Conservation (phyloP, 1,140 invertebrate species). For the Ridgeia piscesae region DNA sequence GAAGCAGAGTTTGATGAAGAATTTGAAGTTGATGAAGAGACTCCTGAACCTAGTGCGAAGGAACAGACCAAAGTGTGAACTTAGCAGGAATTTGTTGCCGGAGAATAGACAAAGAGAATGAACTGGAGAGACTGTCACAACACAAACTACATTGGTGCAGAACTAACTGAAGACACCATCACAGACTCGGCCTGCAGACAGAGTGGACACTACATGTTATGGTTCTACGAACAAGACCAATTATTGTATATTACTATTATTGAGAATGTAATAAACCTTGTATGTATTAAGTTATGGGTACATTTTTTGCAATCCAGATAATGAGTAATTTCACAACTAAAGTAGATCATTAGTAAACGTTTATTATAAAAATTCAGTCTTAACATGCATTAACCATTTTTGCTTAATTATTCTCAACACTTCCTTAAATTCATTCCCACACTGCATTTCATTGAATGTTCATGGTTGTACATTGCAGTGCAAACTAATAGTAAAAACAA, state of each 20-base stretch:
- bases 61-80: neutral
- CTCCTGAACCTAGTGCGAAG: neutral
- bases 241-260: neutral
- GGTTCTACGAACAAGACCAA: neutral
- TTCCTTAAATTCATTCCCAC: neutral
- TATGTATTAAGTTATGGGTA: neutral
- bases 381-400: neutral
- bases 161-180: no score
- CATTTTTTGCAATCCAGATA: neutral
- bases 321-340: neutral
- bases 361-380: neutral
- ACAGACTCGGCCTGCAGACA: no score
- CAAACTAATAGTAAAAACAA: neutral
- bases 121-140: neutral
- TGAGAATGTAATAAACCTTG: neutral
- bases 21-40: conserved; percentile 7
- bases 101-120: neutral
- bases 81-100: neutral
- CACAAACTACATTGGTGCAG: no score
- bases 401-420: neutral
- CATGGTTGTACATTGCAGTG: neutral
- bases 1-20: conserved; percentile 40
- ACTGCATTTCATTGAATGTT: neutral
- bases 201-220: neutral
- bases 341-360: neutral